phyloP scores from a whole-genome alignment of 2,888 invertebrate genomes.

The Petrophora chlorosata region DNA sequence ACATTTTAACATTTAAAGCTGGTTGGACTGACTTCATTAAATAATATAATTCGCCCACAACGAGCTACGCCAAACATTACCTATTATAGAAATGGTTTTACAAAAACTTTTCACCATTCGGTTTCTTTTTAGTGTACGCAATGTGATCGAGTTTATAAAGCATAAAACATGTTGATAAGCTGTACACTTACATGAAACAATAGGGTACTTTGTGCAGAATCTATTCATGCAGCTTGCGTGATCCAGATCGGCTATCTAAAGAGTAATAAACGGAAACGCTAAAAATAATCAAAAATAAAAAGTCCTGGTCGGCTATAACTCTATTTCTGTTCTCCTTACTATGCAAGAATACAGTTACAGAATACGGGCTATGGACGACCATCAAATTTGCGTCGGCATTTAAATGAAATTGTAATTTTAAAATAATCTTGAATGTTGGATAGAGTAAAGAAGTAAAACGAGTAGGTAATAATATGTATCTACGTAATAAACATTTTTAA shows the following conservation, averaged over 20 bases:
- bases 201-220: slow-evolving; percentile 60
- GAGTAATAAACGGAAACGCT: slow-evolving; percentile 63
- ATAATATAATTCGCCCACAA: no score
- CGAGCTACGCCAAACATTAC: no score
- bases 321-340: background rate
- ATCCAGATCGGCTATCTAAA: slow-evolving; percentile 67
- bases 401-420: background rate
- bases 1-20: no score
- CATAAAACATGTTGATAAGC: slow-evolving; percentile 44
- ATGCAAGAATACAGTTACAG: background rate
- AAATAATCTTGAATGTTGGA: background rate
- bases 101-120: no score
- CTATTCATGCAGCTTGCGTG: slow-evolving; percentile 71
- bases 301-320: slow-evolving; percentile 4
- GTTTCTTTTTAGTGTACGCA: background rate
- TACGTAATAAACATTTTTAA: no score
- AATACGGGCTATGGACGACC: background rate
- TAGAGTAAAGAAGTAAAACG: slow-evolving; percentile 1
- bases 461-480: slow-evolving; percentile 10
- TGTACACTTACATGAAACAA: slow-evolving; percentile 57
- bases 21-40: no score
- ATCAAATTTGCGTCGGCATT: background rate
- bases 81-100: no score
- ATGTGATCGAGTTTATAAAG: slow-evolving; percentile 13
- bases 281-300: slow-evolving; percentile 48